Evolutionary conservation across 2,113 vertebrate genomes (phyloP), one percentile per base, ranked within the genome.

Genomic region (Rallus limicola): DNA sequence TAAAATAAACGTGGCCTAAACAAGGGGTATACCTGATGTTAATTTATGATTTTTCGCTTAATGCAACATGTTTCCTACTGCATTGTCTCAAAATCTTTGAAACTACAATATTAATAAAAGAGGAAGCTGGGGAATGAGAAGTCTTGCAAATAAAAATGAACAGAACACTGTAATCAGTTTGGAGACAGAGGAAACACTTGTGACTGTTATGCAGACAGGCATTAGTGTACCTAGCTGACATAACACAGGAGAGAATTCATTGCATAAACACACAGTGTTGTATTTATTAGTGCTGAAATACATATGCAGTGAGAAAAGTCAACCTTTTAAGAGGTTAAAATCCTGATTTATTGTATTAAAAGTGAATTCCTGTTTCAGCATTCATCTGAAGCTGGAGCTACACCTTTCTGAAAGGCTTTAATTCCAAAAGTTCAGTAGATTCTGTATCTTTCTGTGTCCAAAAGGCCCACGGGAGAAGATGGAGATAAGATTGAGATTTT

Each of bases 191-290:
- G 80, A 93, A 96, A 65, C 71, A 74, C 40, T 76, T 5, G 3
- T 83, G 82, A 48, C 44, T 86, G 69, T 68, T 75, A 7, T 6
- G 58, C 60, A 88, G 90, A 68, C 76, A 91, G 72, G 63, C 88
- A 26, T 82, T 92, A 53, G 34, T 68, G 53, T 71, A 28, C 0
- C 2, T 78, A 88, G 72, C 85, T 96, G 90, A 93, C 72, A 88
- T 64, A 93, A 94, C 72, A 34, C 80, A 94, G 92, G 80, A 93
- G 86, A 88, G 77, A 88, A 94, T 96, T 86, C 86, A 50, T 34
- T 92, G 42, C 69, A 62, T 95, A 84, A 95, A 96, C 60, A 93
- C 48, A 68, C 28, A 86, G 42, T 33, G 88, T 95, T 81, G 14
- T 90, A 24, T 86, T 72, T 94, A 31, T 62, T 60, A 68, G 38